Evolutionary conservation across 2,797 vertebrate species (phyloP).

Genomic region (Poecilia gillii): DNA sequence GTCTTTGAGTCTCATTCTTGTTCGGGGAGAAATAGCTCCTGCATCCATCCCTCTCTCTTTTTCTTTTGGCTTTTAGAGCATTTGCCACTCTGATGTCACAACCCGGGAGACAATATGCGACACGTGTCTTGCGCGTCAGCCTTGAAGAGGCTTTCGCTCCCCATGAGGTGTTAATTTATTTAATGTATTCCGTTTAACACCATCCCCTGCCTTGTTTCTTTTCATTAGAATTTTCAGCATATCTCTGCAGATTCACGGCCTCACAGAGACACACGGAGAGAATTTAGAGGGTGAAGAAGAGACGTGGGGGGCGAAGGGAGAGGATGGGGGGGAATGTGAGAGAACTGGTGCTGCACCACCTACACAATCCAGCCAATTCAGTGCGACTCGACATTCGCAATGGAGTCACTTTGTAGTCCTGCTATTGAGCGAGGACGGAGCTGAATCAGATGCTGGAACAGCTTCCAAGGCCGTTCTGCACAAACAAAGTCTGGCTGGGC

Average conservation of each 20-base stretch:
- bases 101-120: constrained; percentile 30
- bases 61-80: constrained; percentile 13
- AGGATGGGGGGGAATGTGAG: neutral
- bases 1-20: constrained; percentile 19
- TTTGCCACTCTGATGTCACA: constrained; percentile 27
- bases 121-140: constrained; percentile 16
- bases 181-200: constrained; percentile 61
- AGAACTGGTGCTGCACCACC: constrained; percentile 34
- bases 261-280: constrained; percentile 23
- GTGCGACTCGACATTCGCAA: constrained; percentile 11
- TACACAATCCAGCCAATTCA: constrained; percentile 35
- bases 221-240: neutral
- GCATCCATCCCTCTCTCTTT: neutral
- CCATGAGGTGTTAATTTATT: constrained; percentile 40
- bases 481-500: constrained; percentile 25
- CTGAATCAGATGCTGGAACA: constrained; percentile 50
- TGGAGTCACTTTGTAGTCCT: constrained; percentile 35
- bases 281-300: constrained; percentile 28
- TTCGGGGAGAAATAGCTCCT: constrained; percentile 9
- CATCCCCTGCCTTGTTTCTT: constrained; percentile 29
- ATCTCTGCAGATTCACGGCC: constrained; percentile 29
- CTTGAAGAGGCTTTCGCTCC: constrained; percentile 15
- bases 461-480: constrained; percentile 35
- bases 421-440: constrained; percentile 32
- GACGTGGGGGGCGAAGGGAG: neutral